Percentiles rank a stretch among this genome's conserved stretches.
phyloP scores from a whole-genome alignment of 2,113 vertebrate species.

The Pterophyllum scalare region DNA sequence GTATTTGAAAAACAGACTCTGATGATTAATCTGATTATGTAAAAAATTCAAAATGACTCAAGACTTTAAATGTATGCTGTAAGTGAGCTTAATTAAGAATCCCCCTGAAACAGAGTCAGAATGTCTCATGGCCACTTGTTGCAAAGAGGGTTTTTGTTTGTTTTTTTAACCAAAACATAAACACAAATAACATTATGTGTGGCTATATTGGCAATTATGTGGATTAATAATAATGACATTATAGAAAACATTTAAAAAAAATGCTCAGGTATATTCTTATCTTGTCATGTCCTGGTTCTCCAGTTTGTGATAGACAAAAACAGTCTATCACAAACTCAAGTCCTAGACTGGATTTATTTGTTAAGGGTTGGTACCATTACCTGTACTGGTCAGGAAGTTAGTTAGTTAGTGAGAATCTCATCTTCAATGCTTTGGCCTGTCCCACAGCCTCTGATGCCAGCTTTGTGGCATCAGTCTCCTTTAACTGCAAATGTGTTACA shows the following conservation, averaged over 20 bases:
- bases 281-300: background rate
- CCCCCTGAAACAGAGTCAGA: background rate
- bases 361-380: no score
- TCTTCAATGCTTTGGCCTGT: background rate
- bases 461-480: background rate
- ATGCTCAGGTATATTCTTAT: background rate
- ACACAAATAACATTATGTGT: no score
- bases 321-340: no score
- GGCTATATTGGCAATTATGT: no score
- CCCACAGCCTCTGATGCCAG: background rate
- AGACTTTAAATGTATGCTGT: background rate
- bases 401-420: no score
- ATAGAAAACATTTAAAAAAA: background rate
- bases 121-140: background rate
- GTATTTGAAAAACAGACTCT: background rate
- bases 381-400: rapidly evolving
- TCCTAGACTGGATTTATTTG: no score
- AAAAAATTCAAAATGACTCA: constrained; percentile 7
- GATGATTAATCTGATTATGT: background rate
- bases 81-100: background rate
- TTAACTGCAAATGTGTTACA: background rate
- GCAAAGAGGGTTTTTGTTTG: background rate
- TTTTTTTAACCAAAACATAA: background rate
- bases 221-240: no score
- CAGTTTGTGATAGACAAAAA: background rate